phyloP scores from a whole-genome alignment of 2,888 invertebrate genomes.

The Bruchidius siliquastri region DNA sequence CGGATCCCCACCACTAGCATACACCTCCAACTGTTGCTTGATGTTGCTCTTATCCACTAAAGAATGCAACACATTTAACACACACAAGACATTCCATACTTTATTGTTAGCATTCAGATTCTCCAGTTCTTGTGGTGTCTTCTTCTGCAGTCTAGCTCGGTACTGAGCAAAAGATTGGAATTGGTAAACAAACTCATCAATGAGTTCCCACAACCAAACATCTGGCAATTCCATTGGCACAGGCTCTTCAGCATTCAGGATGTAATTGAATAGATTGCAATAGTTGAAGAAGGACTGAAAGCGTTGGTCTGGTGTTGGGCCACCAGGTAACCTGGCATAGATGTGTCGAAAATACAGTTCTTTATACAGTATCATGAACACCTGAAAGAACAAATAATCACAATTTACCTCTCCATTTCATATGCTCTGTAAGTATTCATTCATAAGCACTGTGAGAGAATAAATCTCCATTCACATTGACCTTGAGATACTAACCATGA shows the following conservation, averaged over 20 bases:
- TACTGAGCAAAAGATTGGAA: conserved; percentile 89
- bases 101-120: conserved; percentile 76
- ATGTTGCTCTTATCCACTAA: conserved; percentile 97
- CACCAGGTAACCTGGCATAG: conserved; percentile 86
- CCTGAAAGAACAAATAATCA: conserved; percentile 48
- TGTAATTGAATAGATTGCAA: conserved; percentile 95
- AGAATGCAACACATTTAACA: conserved; percentile 95
- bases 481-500: too few species aligned
- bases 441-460: too few species aligned
- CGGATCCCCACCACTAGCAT: conserved; percentile 80
- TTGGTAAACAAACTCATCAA: conserved; percentile 99
- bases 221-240: conserved; percentile 90
- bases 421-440: neutral
- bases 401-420: neutral
- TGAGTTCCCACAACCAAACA: conserved; percentile 99
- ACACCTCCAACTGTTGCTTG: conserved; percentile 93
- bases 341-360: conserved; percentile 97
- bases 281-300: conserved; percentile 97
- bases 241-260: conserved; percentile 84
- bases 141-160: conserved; percentile 65
- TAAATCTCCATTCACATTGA: too few species aligned
- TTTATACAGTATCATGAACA: conserved; percentile 93
- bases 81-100: conserved; percentile 97
- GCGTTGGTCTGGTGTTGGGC: conserved; percentile 86
- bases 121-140: conserved; percentile 75